Base-by-base conservation (phyloP, 2,113 vertebrate genomes). In the Salvelinus alpinus region DNA sequence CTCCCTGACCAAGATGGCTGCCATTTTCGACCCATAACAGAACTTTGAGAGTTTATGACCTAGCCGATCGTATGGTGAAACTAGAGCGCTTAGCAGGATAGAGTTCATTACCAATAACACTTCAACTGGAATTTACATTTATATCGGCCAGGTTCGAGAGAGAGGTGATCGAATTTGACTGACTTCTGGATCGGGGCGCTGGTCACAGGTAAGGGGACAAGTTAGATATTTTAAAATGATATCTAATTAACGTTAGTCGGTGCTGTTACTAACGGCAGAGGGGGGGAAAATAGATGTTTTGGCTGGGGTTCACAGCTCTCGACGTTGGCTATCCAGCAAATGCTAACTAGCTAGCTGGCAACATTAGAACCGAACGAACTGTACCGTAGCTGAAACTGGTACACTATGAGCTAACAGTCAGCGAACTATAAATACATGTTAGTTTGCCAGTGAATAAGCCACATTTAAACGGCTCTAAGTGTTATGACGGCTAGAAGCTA, bases 11-110 rank as follows among this genome's bases (percentile, higher is more conserved):
- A 44, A 44, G 8, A 44, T 44, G 38, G 38, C 38, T 44, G 9
- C 38, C 38, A 44, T 44, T 11, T 44, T 44, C 8, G 2, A 2
- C 8, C 38, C 2, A 44, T 44, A 9, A 44, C 38, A 9, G 8
- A 44, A 44, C 8, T 44, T 44, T 11, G 2, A 11, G 9, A 44
- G 38, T 44, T 44, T 11, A 9, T 44, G 38, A 44, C 38, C 11
- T 0, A 38, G 7, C 34, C 34, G 34, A 38, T 8, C 34, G 34
- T 38, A 38, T 9, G 34, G 34, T 38, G 34, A 88, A 87, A 80
- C n/a, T 16, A 31, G 78, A 48, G 59, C 59, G 4, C 51, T 51
- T 34, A 51, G 48, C 13, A 18, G 59, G 18, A 62, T 22, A 12
- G 54, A 38, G 8, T 70, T 29, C 8, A 68, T 34, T 31, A 47